phyloP scores from a whole-genome alignment of 2,797 vertebrate genomes.

The Pampus argenteus region DNA sequence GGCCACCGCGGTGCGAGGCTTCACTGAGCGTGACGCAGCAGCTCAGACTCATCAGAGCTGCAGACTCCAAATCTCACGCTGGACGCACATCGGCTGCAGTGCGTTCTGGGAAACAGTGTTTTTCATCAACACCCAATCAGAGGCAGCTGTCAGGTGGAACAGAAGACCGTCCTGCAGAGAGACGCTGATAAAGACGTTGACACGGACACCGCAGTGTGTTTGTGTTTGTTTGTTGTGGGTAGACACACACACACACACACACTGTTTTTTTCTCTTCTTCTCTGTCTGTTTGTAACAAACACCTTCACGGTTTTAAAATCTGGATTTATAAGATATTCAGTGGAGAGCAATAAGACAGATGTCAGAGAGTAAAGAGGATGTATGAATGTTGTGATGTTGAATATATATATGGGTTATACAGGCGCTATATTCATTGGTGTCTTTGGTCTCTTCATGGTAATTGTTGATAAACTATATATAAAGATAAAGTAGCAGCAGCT shows the following conservation, averaged over 20 bases:
- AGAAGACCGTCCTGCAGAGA: constrained; percentile 26
- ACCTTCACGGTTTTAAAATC: neutral
- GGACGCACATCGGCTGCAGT: constrained; percentile 43
- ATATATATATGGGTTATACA: too few relatives aligned
- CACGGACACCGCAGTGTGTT: neutral
- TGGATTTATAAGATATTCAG: too few relatives aligned
- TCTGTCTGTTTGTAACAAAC: constrained; percentile 4
- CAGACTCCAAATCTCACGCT: constrained; percentile 56
- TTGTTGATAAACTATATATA: neutral
- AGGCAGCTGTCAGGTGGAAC: constrained; percentile 59
- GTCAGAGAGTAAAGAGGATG: too few relatives aligned
- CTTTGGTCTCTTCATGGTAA: too few relatives aligned
- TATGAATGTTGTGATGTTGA: too few relatives aligned
- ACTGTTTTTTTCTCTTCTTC: neutral
- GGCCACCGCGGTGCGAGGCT: constrained; percentile 27
- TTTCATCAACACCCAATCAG: constrained; percentile 73
- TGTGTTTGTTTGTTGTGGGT: neutral
- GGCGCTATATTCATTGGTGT: too few relatives aligned
- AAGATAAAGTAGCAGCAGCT: neutral
- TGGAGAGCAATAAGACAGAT: too few relatives aligned
- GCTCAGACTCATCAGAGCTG: constrained; percentile 45
- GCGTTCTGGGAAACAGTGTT: constrained; percentile 65
- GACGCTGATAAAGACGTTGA: constrained; percentile 57
- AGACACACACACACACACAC: constrained; percentile 28
- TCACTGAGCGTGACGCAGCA: constrained; percentile 58